These are phyloP conservation scores for Melanotaenia duboulayi DNA, from an alignment of 2,113 vertebrate species.

Conservation along the genomic window DNA sequence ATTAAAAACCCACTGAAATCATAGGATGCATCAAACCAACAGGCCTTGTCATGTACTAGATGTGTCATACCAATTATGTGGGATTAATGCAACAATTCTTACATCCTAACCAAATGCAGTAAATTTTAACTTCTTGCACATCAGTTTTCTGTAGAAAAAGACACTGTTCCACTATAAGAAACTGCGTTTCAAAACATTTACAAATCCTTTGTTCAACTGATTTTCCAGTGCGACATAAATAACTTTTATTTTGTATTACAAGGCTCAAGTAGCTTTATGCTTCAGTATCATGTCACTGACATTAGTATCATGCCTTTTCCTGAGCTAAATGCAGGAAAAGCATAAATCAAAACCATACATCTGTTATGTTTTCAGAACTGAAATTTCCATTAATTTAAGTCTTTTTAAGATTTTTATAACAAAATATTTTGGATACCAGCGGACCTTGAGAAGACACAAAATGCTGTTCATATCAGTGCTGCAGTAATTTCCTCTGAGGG, in stretches of 20 bases:
- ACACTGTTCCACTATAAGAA: background rate
- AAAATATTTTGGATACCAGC: background rate
- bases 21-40: background rate
- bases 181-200: background rate
- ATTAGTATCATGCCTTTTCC: background rate
- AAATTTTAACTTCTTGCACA: background rate
- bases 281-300: background rate
- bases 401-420: too few relatives aligned
- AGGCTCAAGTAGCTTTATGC: background rate
- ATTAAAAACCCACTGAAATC: background rate
- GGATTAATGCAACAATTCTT: too few relatives aligned
- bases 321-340: background rate
- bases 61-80: too few relatives aligned
- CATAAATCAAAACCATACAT: background rate
- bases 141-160: too few relatives aligned
- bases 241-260: background rate
- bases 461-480: background rate
- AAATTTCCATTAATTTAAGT: too few relatives aligned
- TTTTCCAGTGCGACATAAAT: background rate
- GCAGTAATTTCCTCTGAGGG: background rate
- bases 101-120: too few relatives aligned
- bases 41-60: background rate
- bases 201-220: background rate
- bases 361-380: too few relatives aligned
- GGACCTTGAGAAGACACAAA: background rate